A percentile compares a stretch with the other conserved stretches of the same genome.
Evolutionary conservation across 2,113 vertebrate genomes (phyloP).

Genomic region (Hippocampus comes): DNA sequence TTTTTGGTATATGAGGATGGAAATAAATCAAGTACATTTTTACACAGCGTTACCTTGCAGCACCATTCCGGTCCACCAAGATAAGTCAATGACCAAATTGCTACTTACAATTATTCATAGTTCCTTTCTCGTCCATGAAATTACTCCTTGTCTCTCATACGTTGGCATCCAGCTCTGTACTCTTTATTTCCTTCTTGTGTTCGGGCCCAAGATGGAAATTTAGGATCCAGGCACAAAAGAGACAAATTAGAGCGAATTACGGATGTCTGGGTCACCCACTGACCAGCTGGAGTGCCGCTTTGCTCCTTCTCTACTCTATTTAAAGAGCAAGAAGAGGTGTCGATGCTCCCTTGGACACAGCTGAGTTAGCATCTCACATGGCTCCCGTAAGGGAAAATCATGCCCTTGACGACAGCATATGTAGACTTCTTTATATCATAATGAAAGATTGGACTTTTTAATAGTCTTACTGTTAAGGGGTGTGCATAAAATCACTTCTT

Average conservation of each 20-base stretch:
- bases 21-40: no score
- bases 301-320: conserved; percentile 28
- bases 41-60: no score
- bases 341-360: conserved; percentile 23
- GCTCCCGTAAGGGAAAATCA: conserved; percentile 8
- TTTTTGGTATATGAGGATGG: background rate
- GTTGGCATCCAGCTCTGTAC: conserved; percentile 2
- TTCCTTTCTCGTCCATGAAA: conserved; percentile 20
- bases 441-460: background rate
- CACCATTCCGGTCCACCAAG: background rate
- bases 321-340: conserved; percentile 38
- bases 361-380: conserved; percentile 25
- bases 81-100: background rate
- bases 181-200: conserved; percentile 11
- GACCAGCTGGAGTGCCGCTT: conserved; percentile 3
- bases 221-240: background rate
- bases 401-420: background rate
- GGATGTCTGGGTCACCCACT: conserved; percentile 16
- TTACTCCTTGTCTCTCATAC: background rate
- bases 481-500: background rate
- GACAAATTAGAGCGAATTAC: background rate
- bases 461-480: background rate
- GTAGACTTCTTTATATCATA: background rate
- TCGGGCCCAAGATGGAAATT: background rate
- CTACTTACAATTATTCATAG: conserved; percentile 11